Conservation (phyloP, 30 jellyfish, hydroid and myxozoan genomes). For the Pelagia noctiluca region DNA sequence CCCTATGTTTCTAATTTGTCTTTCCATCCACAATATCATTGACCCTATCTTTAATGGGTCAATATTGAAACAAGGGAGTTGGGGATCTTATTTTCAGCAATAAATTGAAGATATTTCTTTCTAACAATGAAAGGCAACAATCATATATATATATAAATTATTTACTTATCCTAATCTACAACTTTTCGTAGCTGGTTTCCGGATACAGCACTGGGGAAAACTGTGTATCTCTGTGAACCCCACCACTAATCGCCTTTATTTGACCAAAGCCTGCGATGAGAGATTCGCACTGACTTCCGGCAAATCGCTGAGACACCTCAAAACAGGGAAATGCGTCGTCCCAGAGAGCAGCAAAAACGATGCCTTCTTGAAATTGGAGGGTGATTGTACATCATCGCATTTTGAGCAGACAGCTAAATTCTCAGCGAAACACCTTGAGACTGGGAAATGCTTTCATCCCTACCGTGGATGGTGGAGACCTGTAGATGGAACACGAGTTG, state of each 20-base stretch:
- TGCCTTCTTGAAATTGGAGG: conserved; percentile 35
- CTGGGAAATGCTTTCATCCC: conserved; percentile 79
- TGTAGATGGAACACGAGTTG: conserved; percentile 43
- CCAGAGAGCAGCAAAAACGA: conserved; percentile 43
- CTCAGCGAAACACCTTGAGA: conserved; percentile 49
- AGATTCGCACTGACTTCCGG: conserved; percentile 20
- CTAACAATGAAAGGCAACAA: too few species aligned
- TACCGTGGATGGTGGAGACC: conserved; percentile 77
- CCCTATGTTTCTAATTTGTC: too few species aligned
- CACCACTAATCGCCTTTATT: conserved; percentile 18
- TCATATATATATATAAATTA: too few species aligned
- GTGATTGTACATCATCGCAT: conserved; percentile 25
- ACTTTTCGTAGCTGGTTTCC: too few species aligned
- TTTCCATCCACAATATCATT: too few species aligned
- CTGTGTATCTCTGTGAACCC: conserved; percentile 48
- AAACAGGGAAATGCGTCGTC: conserved; percentile 21
- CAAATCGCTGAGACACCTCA: conserved; percentile 35
- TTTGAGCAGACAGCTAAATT: conserved; percentile 37
- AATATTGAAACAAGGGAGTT: too few species aligned
- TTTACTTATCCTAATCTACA: too few species aligned
- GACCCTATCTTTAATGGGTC: too few species aligned
- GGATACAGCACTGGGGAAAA: conserved; percentile 53
- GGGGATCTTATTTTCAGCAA: too few species aligned
- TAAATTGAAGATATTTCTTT: too few species aligned
- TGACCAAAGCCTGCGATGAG: conserved; percentile 39